A percentile compares a stretch with the other conserved stretches of the same genome.
These are phyloP conservation scores for Catostylus mosaicus DNA, from an alignment of 30 jellyfish, hydroid and myxozoan species.

Conservation along the genomic window DNA sequence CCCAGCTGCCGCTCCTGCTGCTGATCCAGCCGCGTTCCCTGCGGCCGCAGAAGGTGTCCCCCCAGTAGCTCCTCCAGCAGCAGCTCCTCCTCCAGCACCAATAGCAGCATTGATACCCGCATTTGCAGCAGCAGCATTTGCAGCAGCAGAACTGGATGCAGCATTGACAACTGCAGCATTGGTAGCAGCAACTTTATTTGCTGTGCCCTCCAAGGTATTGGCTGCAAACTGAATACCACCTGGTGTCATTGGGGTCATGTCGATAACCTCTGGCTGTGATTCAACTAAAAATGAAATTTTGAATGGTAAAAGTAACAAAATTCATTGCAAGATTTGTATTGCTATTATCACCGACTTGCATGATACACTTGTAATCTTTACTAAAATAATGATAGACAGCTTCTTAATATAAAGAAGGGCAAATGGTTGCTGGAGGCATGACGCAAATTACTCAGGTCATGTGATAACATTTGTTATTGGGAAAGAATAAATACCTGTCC, in stretches of 20 bases:
- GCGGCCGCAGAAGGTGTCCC: slow-evolving; percentile 26
- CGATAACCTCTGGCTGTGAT: slow-evolving; percentile 32
- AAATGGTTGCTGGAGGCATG: too few relatives aligned
- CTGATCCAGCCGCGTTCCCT: slow-evolving; percentile 30
- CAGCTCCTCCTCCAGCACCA: slow-evolving; percentile 34
- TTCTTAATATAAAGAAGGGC: too few relatives aligned
- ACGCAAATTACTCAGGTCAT: too few relatives aligned
- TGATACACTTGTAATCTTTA: too few relatives aligned
- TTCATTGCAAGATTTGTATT: too few relatives aligned
- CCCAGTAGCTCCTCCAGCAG: slow-evolving; percentile 23
- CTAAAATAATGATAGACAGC: too few relatives aligned
- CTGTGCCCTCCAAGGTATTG: background rate
- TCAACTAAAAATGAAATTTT: slow-evolving; percentile 23
- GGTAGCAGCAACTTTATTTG: background rate
- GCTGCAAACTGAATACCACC: slow-evolving; percentile 63
- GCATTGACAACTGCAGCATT: slow-evolving; percentile 1
- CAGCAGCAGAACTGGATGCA: slow-evolving; percentile 2
- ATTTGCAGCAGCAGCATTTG: slow-evolving; percentile 13
- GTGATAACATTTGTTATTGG: too few relatives aligned
- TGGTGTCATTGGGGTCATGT: slow-evolving; percentile 73
- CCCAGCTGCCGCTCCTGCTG: slow-evolving; percentile 35
- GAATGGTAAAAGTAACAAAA: too few relatives aligned
- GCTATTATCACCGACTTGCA: too few relatives aligned
- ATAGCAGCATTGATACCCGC: background rate
- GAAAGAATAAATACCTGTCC: too few relatives aligned